phyloP scores from a whole-genome alignment of 2,113 vertebrate genomes.

The Eira barbara region DNA sequence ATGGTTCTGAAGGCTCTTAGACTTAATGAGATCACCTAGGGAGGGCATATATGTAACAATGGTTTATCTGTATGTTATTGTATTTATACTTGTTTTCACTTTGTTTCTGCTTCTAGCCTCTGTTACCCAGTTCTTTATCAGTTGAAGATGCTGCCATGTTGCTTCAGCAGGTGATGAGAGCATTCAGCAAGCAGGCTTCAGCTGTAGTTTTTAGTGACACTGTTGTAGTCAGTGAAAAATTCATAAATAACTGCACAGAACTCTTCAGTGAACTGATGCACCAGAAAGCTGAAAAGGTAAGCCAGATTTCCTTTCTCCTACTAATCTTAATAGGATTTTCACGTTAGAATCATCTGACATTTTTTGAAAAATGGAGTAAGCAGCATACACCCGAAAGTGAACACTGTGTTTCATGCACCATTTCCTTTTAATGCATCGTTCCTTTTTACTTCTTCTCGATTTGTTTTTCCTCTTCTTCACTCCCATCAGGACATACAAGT shows the following conservation, averaged over 20 bases:
- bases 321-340: neutral
- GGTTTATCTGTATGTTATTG: neutral
- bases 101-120: slow-evolving; percentile 82
- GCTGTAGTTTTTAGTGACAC: slow-evolving; percentile 88
- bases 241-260: slow-evolving; percentile 88
- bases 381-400: neutral
- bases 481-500: neutral
- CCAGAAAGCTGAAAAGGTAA: slow-evolving; percentile 95
- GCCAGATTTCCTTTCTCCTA: neutral
- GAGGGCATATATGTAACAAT: neutral
- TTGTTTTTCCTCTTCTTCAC: neutral
- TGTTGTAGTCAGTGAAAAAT: slow-evolving; percentile 94
- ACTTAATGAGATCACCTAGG: neutral
- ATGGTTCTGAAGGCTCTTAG: neutral
- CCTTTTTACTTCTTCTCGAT: neutral
- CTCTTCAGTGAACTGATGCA: slow-evolving; percentile 92
- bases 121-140: slow-evolving; percentile 94
- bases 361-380: neutral
- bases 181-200: slow-evolving; percentile 85
- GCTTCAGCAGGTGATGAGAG: slow-evolving; percentile 92
- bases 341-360: neutral
- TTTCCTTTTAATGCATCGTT: neutral
- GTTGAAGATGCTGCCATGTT: slow-evolving; percentile 90
- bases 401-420: neutral
- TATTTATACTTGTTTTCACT: slow-evolving; percentile 10